These are phyloP conservation scores for Ceyx cyanopectus DNA, from an alignment of 2,113 vertebrate genomes.

Conservation along the genomic window DNA sequence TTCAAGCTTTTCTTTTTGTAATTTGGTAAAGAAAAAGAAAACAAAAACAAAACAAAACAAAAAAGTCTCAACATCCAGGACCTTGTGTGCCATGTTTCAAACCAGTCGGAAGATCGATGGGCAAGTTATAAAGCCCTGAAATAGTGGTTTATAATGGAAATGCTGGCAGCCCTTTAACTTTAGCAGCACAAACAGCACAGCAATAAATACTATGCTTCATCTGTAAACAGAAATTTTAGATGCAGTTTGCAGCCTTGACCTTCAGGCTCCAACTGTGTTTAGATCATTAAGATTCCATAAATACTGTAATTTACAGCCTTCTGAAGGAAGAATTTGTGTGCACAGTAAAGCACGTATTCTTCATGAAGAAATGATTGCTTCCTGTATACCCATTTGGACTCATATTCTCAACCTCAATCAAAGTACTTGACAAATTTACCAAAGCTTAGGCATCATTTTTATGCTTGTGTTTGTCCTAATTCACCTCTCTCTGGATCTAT, in stretches of 20 bases:
- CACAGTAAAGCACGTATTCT: conserved; percentile 65
- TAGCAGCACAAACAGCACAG: conserved; percentile 41
- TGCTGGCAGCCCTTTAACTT: conserved; percentile 72
- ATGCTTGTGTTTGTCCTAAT: conserved; percentile 29
- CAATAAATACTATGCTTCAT: conserved; percentile 83
- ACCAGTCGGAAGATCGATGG: conserved; percentile 58
- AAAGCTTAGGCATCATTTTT: conserved; percentile 55
- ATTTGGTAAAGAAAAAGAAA: conserved; percentile 17
- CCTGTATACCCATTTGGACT: conserved; percentile 53
- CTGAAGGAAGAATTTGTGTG: conserved; percentile 66
- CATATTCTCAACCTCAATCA: conserved; percentile 52
- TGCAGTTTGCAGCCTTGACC: conserved; percentile 80
- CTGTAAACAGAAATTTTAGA: conserved; percentile 80
- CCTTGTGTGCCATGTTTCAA: conserved; percentile 67
- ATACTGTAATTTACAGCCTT: conserved; percentile 78
- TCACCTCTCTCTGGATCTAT: background rate
- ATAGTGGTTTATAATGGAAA: conserved; percentile 78
- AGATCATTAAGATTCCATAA: conserved; percentile 76
- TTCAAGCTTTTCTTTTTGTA: background rate
- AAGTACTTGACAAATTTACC: conserved; percentile 50
- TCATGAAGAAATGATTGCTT: conserved; percentile 61
- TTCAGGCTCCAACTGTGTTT: conserved; percentile 81
- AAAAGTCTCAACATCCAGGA: conserved; percentile 35
- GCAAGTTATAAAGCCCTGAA: conserved; percentile 72
- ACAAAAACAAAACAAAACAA: conserved; percentile 23